Conservation (phyloP, 2,797 vertebrate species). For the Enteromius anoplus region DNA sequence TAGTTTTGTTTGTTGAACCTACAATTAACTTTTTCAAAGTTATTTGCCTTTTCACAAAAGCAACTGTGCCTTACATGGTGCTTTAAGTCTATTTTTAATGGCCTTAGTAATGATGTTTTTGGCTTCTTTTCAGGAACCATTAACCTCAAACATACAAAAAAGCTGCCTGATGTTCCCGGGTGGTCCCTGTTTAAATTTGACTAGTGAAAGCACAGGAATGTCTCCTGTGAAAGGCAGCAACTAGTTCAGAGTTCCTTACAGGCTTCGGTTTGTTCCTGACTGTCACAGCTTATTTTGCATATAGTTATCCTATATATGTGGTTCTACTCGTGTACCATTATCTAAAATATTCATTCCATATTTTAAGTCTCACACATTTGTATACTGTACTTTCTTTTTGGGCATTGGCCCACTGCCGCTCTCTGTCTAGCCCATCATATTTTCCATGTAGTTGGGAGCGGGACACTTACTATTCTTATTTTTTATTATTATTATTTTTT, state of each 20-base stretch:
- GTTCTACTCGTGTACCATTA: constrained; percentile 12
- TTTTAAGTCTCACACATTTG: constrained; percentile 64
- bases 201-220: background rate
- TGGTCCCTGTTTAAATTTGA: background rate
- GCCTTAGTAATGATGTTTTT: constrained; percentile 26
- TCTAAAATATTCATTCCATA: constrained; percentile 53
- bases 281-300: constrained; percentile 18
- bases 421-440: constrained; percentile 70
- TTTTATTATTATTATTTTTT: too few relatives aligned
- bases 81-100: constrained; percentile 34
- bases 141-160: constrained; percentile 1
- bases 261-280: constrained; percentile 11
- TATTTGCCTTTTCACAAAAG: constrained; percentile 37
- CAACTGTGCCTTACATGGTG: constrained; percentile 51
- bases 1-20: constrained; percentile 50
- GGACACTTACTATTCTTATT: too few relatives aligned
- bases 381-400: constrained; percentile 64
- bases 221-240: background rate
- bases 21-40: constrained; percentile 25
- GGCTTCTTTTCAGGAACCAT: background rate
- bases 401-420: constrained; percentile 64
- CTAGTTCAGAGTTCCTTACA: background rate
- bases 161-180: background rate
- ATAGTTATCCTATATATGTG: constrained; percentile 22
- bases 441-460: background rate